Conservation (phyloP, 2,113 vertebrate genomes). For the Cariama cristata region DNA sequence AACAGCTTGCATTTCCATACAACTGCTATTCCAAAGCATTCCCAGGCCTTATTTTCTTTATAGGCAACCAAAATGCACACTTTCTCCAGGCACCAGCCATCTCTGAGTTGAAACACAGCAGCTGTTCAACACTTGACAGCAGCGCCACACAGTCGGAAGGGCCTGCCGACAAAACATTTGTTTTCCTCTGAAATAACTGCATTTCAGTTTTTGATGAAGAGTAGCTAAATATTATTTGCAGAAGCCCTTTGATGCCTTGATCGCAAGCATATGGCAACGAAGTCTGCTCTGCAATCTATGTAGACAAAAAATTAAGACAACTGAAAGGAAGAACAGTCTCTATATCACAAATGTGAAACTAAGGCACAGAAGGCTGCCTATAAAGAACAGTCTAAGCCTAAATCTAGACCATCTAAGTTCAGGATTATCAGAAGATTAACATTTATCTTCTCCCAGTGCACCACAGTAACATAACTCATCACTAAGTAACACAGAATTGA, state of each 20-base stretch:
- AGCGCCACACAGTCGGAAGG: background rate
- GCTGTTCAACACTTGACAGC: background rate
- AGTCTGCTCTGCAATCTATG: background rate
- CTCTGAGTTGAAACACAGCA: background rate
- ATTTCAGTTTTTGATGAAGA: background rate
- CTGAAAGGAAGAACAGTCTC: background rate
- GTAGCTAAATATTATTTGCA: background rate
- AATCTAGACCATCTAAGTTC: background rate
- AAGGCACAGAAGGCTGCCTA: background rate
- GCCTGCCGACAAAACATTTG: background rate
- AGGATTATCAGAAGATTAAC: background rate
- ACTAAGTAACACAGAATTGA: background rate
- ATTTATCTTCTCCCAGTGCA: background rate
- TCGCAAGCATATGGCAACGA: background rate
- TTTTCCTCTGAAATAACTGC: background rate
- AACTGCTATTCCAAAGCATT: background rate
- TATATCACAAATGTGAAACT: background rate
- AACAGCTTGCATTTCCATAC: background rate
- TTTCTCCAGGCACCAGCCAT: background rate
- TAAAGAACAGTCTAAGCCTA: background rate
- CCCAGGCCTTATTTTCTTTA: background rate
- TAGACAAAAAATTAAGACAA: background rate
- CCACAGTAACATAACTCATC: background rate
- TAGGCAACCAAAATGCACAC: background rate
- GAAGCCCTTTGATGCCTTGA: background rate